Base-by-base conservation (phyloP, 1,140 invertebrate genomes). In the Magallana angulata region DNA sequence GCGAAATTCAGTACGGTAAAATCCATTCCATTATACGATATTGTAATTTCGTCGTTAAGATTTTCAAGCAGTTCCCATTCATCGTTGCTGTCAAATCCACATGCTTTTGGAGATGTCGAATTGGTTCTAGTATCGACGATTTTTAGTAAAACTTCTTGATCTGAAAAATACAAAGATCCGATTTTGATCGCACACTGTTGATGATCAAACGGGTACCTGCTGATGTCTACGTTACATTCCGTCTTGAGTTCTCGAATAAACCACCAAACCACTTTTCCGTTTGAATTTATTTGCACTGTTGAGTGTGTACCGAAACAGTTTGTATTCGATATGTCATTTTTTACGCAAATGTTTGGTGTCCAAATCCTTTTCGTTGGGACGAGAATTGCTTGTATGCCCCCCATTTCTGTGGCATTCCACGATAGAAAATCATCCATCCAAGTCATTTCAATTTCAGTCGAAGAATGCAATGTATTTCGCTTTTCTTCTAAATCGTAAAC, bases 131-230 rank as follows among this genome's bases (percentile, higher is more conserved):
- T 48, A 48, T 76, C 36, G 36, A 48, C 36, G 24, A 48, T 64
- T 12, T 57, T 48, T 18, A 87, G 14, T 62, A 16, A 30, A 6
- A 87, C n/a, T 16, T 58, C 16, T 30, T 84, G 56, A 24, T 87
- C 86, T 3, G 57, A 56, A 9, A 82, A 87, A 7, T 84, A 84
- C 62, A 82, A 71, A 16, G 64, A 84, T 11, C 86, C 82, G 18
- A 87, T 71, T n/a, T 56, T 36, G 57, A 87, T 84, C 36, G 57
- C 82, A 87, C 86, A 87, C 0, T 64, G 48, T 71, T 87, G 86
- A 7, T 9, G 16, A 76, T 87, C 86, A 87, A 87, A 87, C 57
- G 86, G 86, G 16, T 84, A 87, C 48, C 76, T 76, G 7, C 16
- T 18, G 16, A 85, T 76, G 36, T 76, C 84, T 71, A 85, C 76